Percentiles rank a stretch among this genome's conserved stretches.
These are phyloP conservation scores for Aleadryas rufinucha DNA, from an alignment of 2,113 vertebrate species.

Conservation along the genomic window DNA sequence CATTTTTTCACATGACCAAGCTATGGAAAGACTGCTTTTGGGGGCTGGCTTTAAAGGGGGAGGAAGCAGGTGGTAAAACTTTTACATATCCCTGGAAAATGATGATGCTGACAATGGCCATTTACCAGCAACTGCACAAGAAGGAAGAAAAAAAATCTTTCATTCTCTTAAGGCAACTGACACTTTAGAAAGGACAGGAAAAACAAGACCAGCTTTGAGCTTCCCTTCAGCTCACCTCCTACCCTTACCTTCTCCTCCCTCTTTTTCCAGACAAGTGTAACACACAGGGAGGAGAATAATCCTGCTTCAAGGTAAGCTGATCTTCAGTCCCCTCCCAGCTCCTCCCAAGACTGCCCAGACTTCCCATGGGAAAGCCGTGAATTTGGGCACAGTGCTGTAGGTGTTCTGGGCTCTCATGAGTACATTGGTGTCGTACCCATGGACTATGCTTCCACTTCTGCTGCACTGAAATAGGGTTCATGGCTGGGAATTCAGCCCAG, in stretches of 20 bases:
- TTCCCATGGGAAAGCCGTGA: neutral
- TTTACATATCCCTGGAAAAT: neutral
- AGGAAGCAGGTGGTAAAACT: neutral
- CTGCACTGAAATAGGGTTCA: neutral
- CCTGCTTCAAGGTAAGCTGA: neutral
- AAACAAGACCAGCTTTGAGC: neutral
- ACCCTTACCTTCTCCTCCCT: neutral
- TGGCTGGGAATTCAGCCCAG: neutral
- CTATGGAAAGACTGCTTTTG: neutral
- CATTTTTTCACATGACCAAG: neutral
- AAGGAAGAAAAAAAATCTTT: neutral
- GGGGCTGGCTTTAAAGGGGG: neutral
- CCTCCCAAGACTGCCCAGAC: neutral
- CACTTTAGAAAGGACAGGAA: neutral
- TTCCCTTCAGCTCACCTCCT: neutral
- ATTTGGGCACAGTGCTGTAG: rapidly evolving
- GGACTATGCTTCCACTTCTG: neutral
- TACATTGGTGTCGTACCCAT: rapidly evolving
- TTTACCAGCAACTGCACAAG: neutral
- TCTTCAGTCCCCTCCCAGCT: neutral
- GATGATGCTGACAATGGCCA: neutral
- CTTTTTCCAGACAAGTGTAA: neutral
- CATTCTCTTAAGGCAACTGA: neutral
- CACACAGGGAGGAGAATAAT: neutral
- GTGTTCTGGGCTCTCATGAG: neutral